Evolutionary conservation across 1,140 invertebrate genomes (phyloP), one percentile per base, ranked within the genome.

Genomic region (Oryctes rhinoceros): DNA sequence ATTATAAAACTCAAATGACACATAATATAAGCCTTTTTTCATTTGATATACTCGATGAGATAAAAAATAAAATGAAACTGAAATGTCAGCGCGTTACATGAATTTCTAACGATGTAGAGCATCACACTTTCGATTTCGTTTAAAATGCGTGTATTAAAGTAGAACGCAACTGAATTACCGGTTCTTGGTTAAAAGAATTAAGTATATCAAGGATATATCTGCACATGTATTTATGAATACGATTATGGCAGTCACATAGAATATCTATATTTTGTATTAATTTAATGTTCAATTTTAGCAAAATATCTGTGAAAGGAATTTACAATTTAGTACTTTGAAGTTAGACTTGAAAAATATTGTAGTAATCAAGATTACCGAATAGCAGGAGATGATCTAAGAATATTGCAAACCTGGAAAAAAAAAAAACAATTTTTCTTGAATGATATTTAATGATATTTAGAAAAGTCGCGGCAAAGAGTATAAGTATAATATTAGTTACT

Each of bases 161-260:
- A 59, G 53, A 59, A 15, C 53, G 5, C n/a, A 59, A 59, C 18
- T 59, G 6, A n/a, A 18, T 59, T 59, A 59, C 15, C 39, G 39
- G 39, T 44, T 44, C 39, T 15, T 18, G 53, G 6, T 18, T 59
- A n/a, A 59, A 59, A 59, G n/a, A 59, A 59, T 30, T 44, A 44
- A 59, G 53, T 59, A 59, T 59, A 59, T 59, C 53, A 59, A 59
- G 53, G 53, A 59, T 59, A 59, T 59, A 59, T 18, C 11, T 15
- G 49, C n/a, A 4, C 49, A 18, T 53, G n/a, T 53, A 4, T 15
- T 48, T 53, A 53, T 18, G n/a, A 53, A 18, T 53, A 53, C n/a
- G n/a, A 15, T 18, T 53, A 53, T 53, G 49, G 0, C 1, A 4
- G 11, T 53, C n/a, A 53, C 13, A 53, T 53, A 53, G 13, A 53